A percentile compares a stretch with the other conserved stretches of the same genome.
phyloP scores from a whole-genome alignment of 2,888 invertebrate species.

The Drosophila melanocephala region DNA sequence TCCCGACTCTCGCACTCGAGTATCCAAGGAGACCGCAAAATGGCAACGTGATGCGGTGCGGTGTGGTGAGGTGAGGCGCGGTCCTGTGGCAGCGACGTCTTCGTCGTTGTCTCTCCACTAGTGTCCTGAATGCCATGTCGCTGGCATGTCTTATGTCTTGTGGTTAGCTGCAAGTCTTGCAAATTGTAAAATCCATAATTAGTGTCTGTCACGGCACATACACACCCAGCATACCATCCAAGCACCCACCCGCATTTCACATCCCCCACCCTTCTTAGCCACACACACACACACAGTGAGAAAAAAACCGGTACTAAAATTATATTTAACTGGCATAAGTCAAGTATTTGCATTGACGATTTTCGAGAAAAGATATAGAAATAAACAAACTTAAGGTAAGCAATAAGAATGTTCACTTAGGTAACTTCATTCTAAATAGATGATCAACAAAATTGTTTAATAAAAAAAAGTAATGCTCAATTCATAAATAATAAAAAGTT shows the following conservation, averaged over 20 bases:
- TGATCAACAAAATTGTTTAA: neutral
- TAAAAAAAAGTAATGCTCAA: neutral
- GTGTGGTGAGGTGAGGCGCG: slow-evolving; percentile 36
- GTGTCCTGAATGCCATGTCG: slow-evolving; percentile 19
- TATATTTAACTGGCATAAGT: neutral
- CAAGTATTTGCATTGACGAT: neutral
- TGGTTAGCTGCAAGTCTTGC: slow-evolving; percentile 77
- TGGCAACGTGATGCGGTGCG: slow-evolving; percentile 49
- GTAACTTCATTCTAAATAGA: neutral
- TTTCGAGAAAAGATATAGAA: neutral
- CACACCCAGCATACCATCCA: slow-evolving; percentile 32
- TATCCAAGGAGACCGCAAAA: slow-evolving; percentile 61
- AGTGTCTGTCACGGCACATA: slow-evolving; percentile 75
- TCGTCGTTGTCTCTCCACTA: slow-evolving; percentile 27
- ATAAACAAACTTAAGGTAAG: neutral
- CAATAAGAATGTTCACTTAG: neutral
- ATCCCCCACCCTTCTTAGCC: neutral
- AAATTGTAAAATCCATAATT: slow-evolving; percentile 79
- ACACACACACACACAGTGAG: neutral
- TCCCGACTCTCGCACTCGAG: slow-evolving; percentile 9
- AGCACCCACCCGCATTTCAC: neutral
- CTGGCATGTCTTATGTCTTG: slow-evolving; percentile 67
- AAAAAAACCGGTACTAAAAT: neutral
- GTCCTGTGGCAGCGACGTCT: slow-evolving; percentile 50
- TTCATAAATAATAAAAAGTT: neutral